Base-by-base conservation (phyloP, 2,113 vertebrate genomes). In the Pelecanoides urinatrix region DNA sequence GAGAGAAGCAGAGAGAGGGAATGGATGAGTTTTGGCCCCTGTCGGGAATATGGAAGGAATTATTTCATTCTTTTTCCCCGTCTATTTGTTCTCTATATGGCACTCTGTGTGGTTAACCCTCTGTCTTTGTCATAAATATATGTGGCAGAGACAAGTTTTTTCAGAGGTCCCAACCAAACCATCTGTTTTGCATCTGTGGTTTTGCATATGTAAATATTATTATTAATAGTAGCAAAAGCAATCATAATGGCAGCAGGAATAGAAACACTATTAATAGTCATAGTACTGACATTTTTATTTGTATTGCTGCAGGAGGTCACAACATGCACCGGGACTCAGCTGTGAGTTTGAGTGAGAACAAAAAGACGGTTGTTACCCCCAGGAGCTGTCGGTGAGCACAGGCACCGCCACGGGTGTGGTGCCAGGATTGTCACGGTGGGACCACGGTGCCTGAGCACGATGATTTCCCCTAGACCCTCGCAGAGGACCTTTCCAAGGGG, bases 171-270 rank as follows among this genome's bases (percentile, higher is more conserved):
- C 77, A 81, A 96, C 91, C 86, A 81, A 97, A 84, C 82, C 95
- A 97, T 96, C 96, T 95, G 95, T 79, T 95, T 97, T 96, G 94
- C 77, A 95, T 97, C 95, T 97, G 96, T 81, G 95, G 95, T 95
- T 97, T 96, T 95, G 94, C 92, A 97, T 97, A 97, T 96, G 95
- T 97, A 97, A 96, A 97, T 97, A 96, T 96, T 96, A 96, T 95
- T 96, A 92, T 90, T 97, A 97, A 93, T 96, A 94, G 95, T 95
- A 95, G 94, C 92, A 96, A 88, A 96, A 97, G 62, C 89, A 86
- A 82, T 92, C 66, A 2, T 82, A 90, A 81, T 58, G 89, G 86
- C 91, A 96, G 94, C 89, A 94, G 93, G 96, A 96, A 96, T 92
- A 97, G 94, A 91, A 96, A 85, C 87, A 88, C 93, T 96, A 96